Conservation (phyloP, 2,888 invertebrate genomes). For the Eueremaeus valkanovi region DNA sequence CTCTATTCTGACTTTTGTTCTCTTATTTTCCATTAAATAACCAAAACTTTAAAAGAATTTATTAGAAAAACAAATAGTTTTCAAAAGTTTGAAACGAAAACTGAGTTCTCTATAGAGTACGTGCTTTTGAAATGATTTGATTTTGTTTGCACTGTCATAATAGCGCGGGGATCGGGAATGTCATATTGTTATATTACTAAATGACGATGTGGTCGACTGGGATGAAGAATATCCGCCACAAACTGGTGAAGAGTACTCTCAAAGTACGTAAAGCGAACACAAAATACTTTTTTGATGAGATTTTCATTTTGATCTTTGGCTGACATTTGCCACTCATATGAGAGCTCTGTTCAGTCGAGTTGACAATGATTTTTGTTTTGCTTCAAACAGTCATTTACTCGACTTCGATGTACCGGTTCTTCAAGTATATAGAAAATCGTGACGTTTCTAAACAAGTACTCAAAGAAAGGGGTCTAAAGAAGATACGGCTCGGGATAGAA, state of each 20-base stretch:
- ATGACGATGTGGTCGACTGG: constrained; percentile 96
- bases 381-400: constrained; percentile 88
- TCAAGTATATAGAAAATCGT: constrained; percentile 98
- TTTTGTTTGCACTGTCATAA: constrained; percentile 61
- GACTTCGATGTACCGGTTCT: constrained; percentile 93
- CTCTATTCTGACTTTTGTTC: too few species aligned
- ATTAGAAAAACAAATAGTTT: constrained; percentile 10
- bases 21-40: neutral
- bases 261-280: constrained; percentile 61
- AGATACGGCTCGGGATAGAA: constrained; percentile 96
- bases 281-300: neutral
- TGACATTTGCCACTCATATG: too few species aligned
- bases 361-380: too few species aligned
- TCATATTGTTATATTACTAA: constrained; percentile 90
- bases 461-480: constrained; percentile 96
- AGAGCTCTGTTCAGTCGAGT: too few species aligned
- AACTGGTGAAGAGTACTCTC: constrained; percentile 98
- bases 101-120: neutral
- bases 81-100: too few species aligned
- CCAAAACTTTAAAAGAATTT: neutral
- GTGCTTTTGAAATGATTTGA: constrained; percentile 12
- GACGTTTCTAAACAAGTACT: constrained; percentile 96
- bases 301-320: too few species aligned
- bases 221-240: constrained; percentile 98
- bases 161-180: constrained; percentile 95